Evolutionary conservation across 1,140 invertebrate genomes (phyloP).

Genomic region (Callitettix versicolor): DNA sequence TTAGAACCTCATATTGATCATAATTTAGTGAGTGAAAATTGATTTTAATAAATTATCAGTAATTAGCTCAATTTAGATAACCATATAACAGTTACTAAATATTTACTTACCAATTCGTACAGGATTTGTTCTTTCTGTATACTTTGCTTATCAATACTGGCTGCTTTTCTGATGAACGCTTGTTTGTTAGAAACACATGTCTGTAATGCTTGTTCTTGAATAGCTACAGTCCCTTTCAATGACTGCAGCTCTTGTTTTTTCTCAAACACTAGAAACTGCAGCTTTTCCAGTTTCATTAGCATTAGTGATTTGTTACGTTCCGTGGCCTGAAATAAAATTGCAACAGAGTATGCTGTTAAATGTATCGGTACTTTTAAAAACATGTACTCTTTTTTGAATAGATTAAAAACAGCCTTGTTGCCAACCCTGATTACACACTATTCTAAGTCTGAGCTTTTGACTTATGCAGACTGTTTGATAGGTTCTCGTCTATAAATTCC

Average conservation of each 20-base stretch:
- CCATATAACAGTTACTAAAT: too few relatives aligned
- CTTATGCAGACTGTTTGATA: too few relatives aligned
- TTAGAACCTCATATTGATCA: too few relatives aligned
- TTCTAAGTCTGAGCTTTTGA: too few relatives aligned
- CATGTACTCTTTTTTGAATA: too few relatives aligned
- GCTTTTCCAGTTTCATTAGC: background rate
- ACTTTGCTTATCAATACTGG: constrained; percentile 28
- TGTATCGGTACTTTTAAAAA: too few relatives aligned
- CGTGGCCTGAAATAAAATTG: constrained; percentile 5
- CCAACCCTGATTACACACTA: too few relatives aligned
- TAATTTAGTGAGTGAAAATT: too few relatives aligned
- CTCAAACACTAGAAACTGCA: constrained; percentile 4
- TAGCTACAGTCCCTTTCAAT: background rate
- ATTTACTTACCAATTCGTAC: constrained; percentile 28
- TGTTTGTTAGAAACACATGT: background rate
- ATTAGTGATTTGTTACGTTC: background rate
- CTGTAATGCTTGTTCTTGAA: background rate
- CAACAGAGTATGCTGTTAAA: constrained; percentile 7
- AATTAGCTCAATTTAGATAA: too few relatives aligned
- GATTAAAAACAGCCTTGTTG: too few relatives aligned
- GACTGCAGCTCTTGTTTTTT: background rate
- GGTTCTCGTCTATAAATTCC: too few relatives aligned
- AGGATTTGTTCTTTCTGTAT: constrained; percentile 32
- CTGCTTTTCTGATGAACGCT: background rate
- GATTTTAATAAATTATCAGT: too few relatives aligned